These are phyloP conservation scores for Nowickia ferox DNA, from an alignment of 2,888 invertebrate species.

Conservation along the genomic window DNA sequence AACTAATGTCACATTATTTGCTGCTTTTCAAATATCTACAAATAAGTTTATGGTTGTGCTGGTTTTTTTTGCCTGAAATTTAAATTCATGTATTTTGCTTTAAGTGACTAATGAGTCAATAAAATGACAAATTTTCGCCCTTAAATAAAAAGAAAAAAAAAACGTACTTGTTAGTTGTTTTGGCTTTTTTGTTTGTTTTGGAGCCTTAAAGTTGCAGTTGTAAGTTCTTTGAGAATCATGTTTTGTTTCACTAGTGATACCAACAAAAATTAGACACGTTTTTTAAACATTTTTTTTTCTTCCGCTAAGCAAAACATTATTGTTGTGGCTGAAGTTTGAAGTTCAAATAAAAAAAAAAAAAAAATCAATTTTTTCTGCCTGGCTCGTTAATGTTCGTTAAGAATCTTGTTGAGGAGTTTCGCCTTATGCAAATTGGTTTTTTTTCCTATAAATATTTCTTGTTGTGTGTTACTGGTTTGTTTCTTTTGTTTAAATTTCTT, in stretches of 20 bases:
- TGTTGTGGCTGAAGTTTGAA: constrained; percentile 34
- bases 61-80: constrained; percentile 22
- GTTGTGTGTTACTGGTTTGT: constrained; percentile 40
- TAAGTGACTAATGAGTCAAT: constrained; percentile 72
- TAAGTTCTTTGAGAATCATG: constrained; percentile 66
- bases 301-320: constrained; percentile 43
- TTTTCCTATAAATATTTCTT: constrained; percentile 15
- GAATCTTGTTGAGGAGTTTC: constrained; percentile 67
- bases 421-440: constrained; percentile 71
- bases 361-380: constrained; percentile 24
- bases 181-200: constrained; percentile 16
- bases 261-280: constrained; percentile 68
- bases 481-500: constrained; percentile 48
- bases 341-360: constrained; percentile 40
- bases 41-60: constrained; percentile 56
- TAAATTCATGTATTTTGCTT: constrained; percentile 53
- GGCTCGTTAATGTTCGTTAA: constrained; percentile 60
- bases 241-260: constrained; percentile 40
- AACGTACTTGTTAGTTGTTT: constrained; percentile 1
- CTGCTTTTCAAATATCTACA: constrained; percentile 64
- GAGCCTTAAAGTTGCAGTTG: constrained; percentile 29
- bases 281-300: constrained; percentile 40
- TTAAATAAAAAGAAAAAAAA: constrained; percentile 40
- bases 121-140: constrained; percentile 73
- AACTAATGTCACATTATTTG: constrained; percentile 64